phyloP scores from a whole-genome alignment of 2,888 invertebrate genomes.

The Callosobruchus maculatus region DNA sequence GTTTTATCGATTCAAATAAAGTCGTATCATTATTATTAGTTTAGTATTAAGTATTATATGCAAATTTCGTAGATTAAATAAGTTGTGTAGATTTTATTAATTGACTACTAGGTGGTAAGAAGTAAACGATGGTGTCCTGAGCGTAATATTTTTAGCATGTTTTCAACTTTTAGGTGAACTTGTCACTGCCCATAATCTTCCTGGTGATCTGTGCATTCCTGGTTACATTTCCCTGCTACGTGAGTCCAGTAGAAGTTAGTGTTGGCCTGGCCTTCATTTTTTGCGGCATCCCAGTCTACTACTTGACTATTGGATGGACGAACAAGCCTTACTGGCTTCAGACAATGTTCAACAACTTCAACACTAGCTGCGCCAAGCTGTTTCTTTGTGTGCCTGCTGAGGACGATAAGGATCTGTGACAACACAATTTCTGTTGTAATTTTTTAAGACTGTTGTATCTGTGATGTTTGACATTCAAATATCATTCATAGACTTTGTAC shows the following conservation, averaged over 20 bases:
- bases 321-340: constrained; percentile 69
- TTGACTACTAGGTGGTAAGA: too few relatives aligned
- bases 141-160: too few relatives aligned
- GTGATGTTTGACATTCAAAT: not conserved
- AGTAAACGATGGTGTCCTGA: too few relatives aligned
- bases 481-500: not conserved
- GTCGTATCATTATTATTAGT: too few relatives aligned
- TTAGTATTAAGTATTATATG: too few relatives aligned
- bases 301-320: constrained; percentile 65
- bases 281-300: constrained; percentile 80
- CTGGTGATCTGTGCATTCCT: constrained; percentile 75
- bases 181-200: constrained; percentile 67
- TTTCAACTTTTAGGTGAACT: not conserved
- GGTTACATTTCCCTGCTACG: constrained; percentile 74
- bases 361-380: constrained; percentile 71
- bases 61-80: too few relatives aligned
- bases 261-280: constrained; percentile 75
- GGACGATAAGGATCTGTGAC: constrained; percentile 18
- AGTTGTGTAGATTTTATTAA: too few relatives aligned
- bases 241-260: constrained; percentile 75
- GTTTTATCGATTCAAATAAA: too few relatives aligned
- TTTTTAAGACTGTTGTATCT: not conserved
- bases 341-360: constrained; percentile 64
- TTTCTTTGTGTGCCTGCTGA: constrained; percentile 75
- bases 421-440: not conserved